Conservation (phyloP, 1,140 invertebrate genomes). For the Cotesia vestalis region DNA sequence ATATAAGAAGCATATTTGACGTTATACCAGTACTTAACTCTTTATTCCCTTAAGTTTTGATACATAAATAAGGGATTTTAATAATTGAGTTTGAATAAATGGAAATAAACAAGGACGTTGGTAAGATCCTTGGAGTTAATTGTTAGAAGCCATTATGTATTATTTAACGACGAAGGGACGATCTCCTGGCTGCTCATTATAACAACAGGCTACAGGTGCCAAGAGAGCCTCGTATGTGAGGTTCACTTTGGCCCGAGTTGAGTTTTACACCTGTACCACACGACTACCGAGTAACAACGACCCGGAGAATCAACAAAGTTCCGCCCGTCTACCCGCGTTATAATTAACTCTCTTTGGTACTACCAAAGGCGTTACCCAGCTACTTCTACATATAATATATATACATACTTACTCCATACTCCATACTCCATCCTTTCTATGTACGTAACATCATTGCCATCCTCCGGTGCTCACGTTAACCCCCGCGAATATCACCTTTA, state of each 20-base stretch:
- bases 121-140: constrained; percentile 43
- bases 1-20: not conserved
- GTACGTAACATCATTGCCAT: too few relatives aligned
- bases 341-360: constrained; percentile 29
- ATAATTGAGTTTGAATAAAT: constrained; percentile 11
- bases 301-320: constrained; percentile 26
- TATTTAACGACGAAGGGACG: constrained; percentile 48
- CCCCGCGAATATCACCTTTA: too few relatives aligned
- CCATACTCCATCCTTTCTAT: too few relatives aligned
- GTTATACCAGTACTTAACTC: not conserved
- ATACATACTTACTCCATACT: too few relatives aligned
- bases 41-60: not conserved
- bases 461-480: too few relatives aligned
- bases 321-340: constrained; percentile 23
- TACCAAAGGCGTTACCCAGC: constrained; percentile 14
- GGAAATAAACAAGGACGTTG: constrained; percentile 15
- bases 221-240: constrained; percentile 44
- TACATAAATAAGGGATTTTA: not conserved
- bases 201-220: constrained; percentile 51
- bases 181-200: constrained; percentile 46
- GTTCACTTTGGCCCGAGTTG: constrained; percentile 44
- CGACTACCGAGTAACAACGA: constrained; percentile 12
- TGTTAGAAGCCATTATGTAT: constrained; percentile 54
- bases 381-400: too few relatives aligned
- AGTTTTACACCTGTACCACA: constrained; percentile 42